Conservation (phyloP, 2,113 vertebrate genomes). For the Dunckerocampus dactyliophorus region DNA sequence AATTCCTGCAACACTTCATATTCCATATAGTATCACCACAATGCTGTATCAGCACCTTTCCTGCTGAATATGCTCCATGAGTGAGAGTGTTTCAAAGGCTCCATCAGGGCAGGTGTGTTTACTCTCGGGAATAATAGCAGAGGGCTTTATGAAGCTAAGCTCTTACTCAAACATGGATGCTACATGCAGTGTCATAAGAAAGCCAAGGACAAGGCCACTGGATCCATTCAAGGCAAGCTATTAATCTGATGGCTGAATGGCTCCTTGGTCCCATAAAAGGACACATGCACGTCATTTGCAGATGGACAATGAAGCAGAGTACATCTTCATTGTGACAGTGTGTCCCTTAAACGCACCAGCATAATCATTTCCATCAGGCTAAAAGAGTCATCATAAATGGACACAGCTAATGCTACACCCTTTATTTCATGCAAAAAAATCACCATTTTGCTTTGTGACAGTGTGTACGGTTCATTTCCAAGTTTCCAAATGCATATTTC, state of each 20-base stretch:
- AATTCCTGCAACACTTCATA: not conserved
- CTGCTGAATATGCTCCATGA: slow-evolving; percentile 24
- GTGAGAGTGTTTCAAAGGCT: slow-evolving; percentile 35
- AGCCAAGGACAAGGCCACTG: slow-evolving; percentile 36
- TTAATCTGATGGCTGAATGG: slow-evolving; percentile 44
- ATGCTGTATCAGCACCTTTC: slow-evolving; percentile 6
- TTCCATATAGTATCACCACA: slow-evolving; percentile 1
- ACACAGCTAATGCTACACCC: too few relatives aligned
- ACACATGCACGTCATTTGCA: slow-evolving; percentile 22
- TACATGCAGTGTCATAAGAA: slow-evolving; percentile 36
- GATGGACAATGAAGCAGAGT: slow-evolving; percentile 1
- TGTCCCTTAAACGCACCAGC: not conserved
- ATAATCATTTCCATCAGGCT: not conserved
- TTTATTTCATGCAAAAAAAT: too few relatives aligned
- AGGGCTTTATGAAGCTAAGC: slow-evolving; percentile 37
- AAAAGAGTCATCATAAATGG: too few relatives aligned
- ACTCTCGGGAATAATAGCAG: slow-evolving; percentile 36
- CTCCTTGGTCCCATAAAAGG: slow-evolving; percentile 20
- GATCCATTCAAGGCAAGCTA: slow-evolving; percentile 34
- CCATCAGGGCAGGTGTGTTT: slow-evolving; percentile 64
- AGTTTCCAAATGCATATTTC: too few relatives aligned
- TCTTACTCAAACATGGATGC: slow-evolving; percentile 59
- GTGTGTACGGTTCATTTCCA: too few relatives aligned
- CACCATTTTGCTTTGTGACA: too few relatives aligned
- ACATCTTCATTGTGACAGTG: slow-evolving; percentile 8